Conservation (phyloP, 2,113 vertebrate genomes). For the Chaenogobius annularis region DNA sequence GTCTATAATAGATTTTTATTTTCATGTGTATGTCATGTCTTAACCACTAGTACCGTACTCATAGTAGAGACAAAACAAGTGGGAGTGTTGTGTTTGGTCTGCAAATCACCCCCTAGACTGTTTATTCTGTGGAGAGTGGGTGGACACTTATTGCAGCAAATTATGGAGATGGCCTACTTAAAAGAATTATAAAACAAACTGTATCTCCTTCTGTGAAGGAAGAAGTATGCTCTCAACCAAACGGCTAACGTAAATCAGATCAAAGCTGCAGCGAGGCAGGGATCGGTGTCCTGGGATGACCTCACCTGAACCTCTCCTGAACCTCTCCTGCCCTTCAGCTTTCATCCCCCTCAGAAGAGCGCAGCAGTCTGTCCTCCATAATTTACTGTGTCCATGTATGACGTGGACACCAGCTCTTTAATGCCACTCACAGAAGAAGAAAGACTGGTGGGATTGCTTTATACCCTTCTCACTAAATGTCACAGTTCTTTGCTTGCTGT, state of each 20-base stretch:
- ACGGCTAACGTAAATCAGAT: conserved; percentile 46
- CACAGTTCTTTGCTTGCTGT: too few species aligned
- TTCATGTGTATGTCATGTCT: neutral
- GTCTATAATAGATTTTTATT: neutral
- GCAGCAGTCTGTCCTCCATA: conserved; percentile 42
- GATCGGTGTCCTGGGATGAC: conserved; percentile 36
- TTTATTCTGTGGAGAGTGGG: conserved; percentile 12
- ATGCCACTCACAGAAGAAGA: neutral
- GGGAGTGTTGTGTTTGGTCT: neutral
- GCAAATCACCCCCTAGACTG: neutral
- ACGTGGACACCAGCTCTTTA: neutral
- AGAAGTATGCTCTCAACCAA: conserved; percentile 3
- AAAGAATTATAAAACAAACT: conserved; percentile 11
- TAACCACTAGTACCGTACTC: too few species aligned
- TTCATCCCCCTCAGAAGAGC: conserved; percentile 61
- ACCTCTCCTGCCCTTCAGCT: conserved; percentile 45
- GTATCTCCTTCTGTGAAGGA: neutral
- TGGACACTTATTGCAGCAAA: conserved; percentile 16
- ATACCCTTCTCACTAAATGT: neutral
- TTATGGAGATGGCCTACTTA: conserved; percentile 29
- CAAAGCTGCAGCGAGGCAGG: conserved; percentile 39
- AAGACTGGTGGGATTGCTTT: neutral
- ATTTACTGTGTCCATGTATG: conserved; percentile 36
- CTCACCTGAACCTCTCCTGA: conserved; percentile 31
- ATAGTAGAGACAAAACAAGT: neutral